Evolutionary conservation across 2,797 vertebrate genomes (phyloP).

Genomic region (Sebastes hubbsi): DNA sequence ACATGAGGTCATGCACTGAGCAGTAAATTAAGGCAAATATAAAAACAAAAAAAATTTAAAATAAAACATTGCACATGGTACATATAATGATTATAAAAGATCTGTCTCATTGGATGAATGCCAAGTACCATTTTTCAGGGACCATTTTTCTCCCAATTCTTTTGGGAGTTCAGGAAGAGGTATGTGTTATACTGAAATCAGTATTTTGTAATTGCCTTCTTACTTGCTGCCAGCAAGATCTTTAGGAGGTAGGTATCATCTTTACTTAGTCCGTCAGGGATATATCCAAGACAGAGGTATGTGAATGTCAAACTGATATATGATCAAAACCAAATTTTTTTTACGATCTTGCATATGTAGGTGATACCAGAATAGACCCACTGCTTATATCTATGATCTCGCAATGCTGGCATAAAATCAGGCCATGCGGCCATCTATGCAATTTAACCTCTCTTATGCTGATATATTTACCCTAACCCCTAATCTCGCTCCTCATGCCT

Average conservation of each 20-base stretch:
- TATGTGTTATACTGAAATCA: too few relatives aligned
- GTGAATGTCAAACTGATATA: background rate
- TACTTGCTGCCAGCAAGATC: background rate
- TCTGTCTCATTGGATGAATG: background rate
- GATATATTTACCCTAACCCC: background rate
- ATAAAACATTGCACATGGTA: background rate
- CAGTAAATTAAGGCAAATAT: background rate
- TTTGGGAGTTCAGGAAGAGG: too few relatives aligned
- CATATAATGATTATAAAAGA: background rate
- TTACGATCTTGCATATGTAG: too few relatives aligned
- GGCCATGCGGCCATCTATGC: too few relatives aligned
- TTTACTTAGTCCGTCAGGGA: background rate
- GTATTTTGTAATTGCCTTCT: background rate
- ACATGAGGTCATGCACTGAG: background rate
- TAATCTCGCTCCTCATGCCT: background rate
- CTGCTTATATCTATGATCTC: too few relatives aligned
- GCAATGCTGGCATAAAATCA: too few relatives aligned
- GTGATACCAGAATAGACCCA: too few relatives aligned
- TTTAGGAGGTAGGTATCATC: background rate
- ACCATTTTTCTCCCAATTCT: background rate
- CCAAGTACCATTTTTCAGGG: background rate
- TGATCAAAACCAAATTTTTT: fast-evolving
- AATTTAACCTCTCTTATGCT: too few relatives aligned
- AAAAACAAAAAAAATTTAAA: background rate
- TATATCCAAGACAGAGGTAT: background rate